Evolutionary conservation across 2,888 invertebrate species (phyloP).

Genomic region (Ecliptopera silaceata): DNA sequence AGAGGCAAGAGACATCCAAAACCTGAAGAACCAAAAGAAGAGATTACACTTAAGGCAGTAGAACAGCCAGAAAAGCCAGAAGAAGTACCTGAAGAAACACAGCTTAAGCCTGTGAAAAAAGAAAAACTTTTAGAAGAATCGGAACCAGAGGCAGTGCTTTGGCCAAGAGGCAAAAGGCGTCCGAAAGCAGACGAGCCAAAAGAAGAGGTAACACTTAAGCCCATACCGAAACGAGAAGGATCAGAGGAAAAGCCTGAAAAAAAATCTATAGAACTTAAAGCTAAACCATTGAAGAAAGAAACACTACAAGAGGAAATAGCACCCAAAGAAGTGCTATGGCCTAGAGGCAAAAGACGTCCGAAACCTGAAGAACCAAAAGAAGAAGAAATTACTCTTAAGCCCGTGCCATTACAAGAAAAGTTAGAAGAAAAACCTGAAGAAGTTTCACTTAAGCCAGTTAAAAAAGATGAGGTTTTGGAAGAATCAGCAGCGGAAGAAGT

Average conservation of each 20-base stretch:
- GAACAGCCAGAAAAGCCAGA: slow-evolving; percentile 52
- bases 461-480: slow-evolving; percentile 57
- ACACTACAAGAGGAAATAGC: slow-evolving; percentile 54
- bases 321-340: slow-evolving; percentile 42
- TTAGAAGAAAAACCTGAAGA: slow-evolving; percentile 66
- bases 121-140: slow-evolving; percentile 50
- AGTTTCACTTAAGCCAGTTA: not conserved
- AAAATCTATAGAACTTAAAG: slow-evolving; percentile 25
- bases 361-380: slow-evolving; percentile 8
- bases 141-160: slow-evolving; percentile 41
- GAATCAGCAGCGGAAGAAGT: slow-evolving; percentile 63
- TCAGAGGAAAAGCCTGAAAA: slow-evolving; percentile 34
- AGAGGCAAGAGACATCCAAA: slow-evolving; percentile 47
- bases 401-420: slow-evolving; percentile 11
- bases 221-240: slow-evolving; percentile 43
- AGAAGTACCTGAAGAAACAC: slow-evolving; percentile 55
- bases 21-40: slow-evolving; percentile 49
- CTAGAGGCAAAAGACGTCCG: slow-evolving; percentile 3
- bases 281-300: slow-evolving; percentile 32
- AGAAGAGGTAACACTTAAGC: slow-evolving; percentile 49
- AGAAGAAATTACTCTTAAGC: slow-evolving; percentile 42
- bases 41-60: slow-evolving; percentile 60
- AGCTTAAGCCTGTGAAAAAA: slow-evolving; percentile 33
- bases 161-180: slow-evolving; percentile 22
- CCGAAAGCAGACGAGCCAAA: slow-evolving; percentile 1